These are phyloP conservation scores for Formica selysi DNA, from an alignment of 1,140 invertebrate genomes.

Conservation along the genomic window DNA sequence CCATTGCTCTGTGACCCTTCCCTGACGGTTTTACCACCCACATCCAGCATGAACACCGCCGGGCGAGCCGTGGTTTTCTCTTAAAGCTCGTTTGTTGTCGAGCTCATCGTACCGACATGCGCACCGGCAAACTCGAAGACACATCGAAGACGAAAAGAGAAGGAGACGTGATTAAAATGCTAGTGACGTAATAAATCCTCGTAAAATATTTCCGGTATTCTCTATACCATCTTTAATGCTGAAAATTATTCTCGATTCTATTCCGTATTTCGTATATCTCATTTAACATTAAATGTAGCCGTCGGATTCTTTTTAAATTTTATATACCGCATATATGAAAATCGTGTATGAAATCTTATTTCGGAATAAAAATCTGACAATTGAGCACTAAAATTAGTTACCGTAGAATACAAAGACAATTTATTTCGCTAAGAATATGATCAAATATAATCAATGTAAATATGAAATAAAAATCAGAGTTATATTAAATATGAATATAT, in stretches of 20 bases:
- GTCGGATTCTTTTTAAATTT: not conserved
- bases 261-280: not conserved
- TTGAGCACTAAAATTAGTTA: conserved; percentile 1
- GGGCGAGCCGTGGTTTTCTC: conserved; percentile 52
- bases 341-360: not conserved
- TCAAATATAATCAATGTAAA: not conserved
- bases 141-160: conserved; percentile 45
- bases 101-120: conserved; percentile 60
- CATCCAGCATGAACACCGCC: conserved; percentile 53
- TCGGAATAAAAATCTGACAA: not conserved
- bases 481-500: conserved; percentile 15
- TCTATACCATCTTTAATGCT: not conserved
- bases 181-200: conserved; percentile 30
- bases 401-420: not conserved
- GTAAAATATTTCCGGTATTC: conserved; percentile 2
- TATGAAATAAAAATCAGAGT: conserved; percentile 10
- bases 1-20: conserved; percentile 61
- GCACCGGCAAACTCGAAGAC: conserved; percentile 30
- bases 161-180: conserved; percentile 48
- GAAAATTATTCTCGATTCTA: not conserved
- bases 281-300: not conserved
- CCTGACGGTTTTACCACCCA: conserved; percentile 62
- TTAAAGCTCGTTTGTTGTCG: conserved; percentile 63
- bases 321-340: not conserved
- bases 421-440: not conserved